These are phyloP conservation scores for Cylloceria caligata DNA, from an alignment of 2,888 invertebrate species.

Conservation along the genomic window DNA sequence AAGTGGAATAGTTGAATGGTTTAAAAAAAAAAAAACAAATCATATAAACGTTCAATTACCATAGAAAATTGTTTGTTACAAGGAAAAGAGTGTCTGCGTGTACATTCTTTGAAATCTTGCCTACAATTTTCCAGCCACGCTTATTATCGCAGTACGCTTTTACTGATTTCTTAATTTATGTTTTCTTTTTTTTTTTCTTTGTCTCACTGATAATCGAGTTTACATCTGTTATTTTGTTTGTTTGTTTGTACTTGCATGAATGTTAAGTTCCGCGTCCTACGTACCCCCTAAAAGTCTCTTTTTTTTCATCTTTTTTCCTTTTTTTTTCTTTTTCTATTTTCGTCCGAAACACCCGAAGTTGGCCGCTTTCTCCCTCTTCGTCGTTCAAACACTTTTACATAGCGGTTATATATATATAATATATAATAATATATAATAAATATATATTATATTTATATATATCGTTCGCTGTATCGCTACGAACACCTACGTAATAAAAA, in stretches of 20 bases:
- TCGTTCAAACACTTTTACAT: conserved; percentile 52
- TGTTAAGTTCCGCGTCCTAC: conserved; percentile 71
- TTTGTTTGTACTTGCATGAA: conserved; percentile 76
- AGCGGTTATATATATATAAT: conserved; percentile 67
- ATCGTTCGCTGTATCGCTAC: conserved; percentile 30
- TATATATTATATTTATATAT: not conserved
- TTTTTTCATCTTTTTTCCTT: conserved; percentile 27
- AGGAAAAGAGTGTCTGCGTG: conserved; percentile 50
- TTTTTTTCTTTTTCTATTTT: conserved; percentile 48
- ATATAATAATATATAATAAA: not conserved
- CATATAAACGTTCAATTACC: not conserved
- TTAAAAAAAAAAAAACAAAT: not conserved
- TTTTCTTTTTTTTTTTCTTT: conserved; percentile 56
- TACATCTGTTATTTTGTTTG: conserved; percentile 30
- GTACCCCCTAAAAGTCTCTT: conserved; percentile 41
- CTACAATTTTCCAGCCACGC: conserved; percentile 66
- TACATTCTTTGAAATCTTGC: conserved; percentile 55
- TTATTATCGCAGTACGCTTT: conserved; percentile 72
- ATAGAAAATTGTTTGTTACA: not conserved
- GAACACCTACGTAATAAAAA: conserved; percentile 28
- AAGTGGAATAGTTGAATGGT: not conserved
- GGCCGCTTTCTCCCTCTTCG: conserved; percentile 18
- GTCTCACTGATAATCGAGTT: conserved; percentile 65
- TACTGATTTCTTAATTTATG: conserved; percentile 53
- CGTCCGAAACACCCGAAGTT: conserved; percentile 19